Evolutionary conservation across 2,797 vertebrate genomes (phyloP).

Genomic region (Pantherophis vulpinus): DNA sequence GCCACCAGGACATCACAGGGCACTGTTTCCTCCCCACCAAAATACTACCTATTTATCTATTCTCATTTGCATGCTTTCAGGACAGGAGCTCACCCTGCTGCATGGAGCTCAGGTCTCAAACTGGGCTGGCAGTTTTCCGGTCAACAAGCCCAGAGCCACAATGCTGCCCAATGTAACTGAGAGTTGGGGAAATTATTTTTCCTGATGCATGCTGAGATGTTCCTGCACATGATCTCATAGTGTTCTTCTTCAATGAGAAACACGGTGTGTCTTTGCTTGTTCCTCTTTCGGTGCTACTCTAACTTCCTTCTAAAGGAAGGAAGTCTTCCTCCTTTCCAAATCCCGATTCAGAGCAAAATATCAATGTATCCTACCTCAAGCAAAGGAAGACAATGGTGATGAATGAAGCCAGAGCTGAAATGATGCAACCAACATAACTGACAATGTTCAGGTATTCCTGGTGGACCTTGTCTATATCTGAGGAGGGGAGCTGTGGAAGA

Average conservation of each 20-base stretch:
- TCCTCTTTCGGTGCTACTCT: background rate
- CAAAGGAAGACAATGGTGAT: constrained; percentile 78
- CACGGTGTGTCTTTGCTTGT: background rate
- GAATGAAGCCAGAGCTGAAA: constrained; percentile 82
- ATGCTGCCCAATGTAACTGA: background rate
- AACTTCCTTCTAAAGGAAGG: background rate
- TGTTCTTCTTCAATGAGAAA: background rate
- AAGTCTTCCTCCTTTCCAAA: background rate
- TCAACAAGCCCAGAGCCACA: background rate
- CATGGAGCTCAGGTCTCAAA: background rate
- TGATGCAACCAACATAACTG: constrained; percentile 80
- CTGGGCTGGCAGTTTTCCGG: background rate
- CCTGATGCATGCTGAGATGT: background rate
- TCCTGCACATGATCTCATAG: background rate
- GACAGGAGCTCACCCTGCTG: background rate
- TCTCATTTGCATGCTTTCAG: background rate
- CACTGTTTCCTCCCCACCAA: background rate
- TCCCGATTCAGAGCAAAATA: background rate
- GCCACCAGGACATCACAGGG: background rate
- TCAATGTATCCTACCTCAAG: constrained; percentile 74
- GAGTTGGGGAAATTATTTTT: background rate
- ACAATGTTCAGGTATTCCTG: constrained; percentile 80
- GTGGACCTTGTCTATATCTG: constrained; percentile 65
- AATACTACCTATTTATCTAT: background rate
- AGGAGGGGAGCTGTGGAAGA: constrained; percentile 56